Conservation (phyloP, 2,888 invertebrate species). For the Drosophila engyochracea region DNA sequence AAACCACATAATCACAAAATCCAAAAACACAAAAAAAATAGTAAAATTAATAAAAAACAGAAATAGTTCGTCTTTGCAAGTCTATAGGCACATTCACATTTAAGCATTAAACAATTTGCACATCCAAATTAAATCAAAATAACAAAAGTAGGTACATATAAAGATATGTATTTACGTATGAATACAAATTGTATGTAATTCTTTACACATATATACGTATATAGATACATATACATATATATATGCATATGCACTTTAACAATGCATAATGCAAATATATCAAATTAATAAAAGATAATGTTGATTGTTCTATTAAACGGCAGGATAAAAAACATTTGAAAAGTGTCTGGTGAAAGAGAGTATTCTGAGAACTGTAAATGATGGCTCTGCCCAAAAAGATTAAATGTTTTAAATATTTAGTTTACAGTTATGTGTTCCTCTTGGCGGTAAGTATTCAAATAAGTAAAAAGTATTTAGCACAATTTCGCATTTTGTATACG, state of each 20-base stretch:
- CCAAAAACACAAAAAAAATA: background rate
- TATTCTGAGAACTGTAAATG: slow-evolving; percentile 12
- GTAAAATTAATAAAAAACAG: background rate
- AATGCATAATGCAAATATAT: background rate
- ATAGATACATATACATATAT: background rate
- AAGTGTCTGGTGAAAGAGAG: slow-evolving; percentile 9
- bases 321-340: slow-evolving; percentile 26
- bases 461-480: slow-evolving; percentile 12
- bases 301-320: slow-evolving; percentile 8
- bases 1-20: slow-evolving; percentile 11
- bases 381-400: slow-evolving; percentile 85
- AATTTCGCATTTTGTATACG: slow-evolving; percentile 3
- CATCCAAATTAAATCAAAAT: background rate
- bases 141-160: slow-evolving; percentile 5
- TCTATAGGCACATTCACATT: slow-evolving; percentile 10
- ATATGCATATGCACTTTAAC: background rate
- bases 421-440: slow-evolving; percentile 85
- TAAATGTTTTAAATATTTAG: slow-evolving; percentile 85
- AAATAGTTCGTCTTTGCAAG: background rate
- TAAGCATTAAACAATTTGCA: slow-evolving; percentile 4
- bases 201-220: background rate
- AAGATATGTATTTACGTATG: background rate
- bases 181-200: slow-evolving; percentile 1
- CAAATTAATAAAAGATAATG: background rate
- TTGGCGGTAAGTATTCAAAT: slow-evolving; percentile 83